Evolutionary conservation across 1,140 invertebrate species (phyloP).

Genomic region (Microplitis mediator): DNA sequence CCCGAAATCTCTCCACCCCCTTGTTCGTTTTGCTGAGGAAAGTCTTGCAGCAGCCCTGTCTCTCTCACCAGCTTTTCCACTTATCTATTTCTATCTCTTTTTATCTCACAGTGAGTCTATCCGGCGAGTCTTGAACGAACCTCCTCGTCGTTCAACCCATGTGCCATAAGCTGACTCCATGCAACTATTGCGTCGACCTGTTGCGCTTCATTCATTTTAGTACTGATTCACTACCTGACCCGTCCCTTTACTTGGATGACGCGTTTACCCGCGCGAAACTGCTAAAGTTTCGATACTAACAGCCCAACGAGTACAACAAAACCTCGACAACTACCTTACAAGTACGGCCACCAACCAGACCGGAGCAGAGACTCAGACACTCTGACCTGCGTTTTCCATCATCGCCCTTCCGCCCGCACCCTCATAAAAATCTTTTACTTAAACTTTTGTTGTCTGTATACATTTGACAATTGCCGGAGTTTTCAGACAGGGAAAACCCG

Average conservation of each 20-base stretch:
- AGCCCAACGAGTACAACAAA: not conserved
- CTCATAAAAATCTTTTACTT: too few relatives aligned
- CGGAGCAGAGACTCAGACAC: too few relatives aligned
- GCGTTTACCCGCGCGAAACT: constrained; percentile 31
- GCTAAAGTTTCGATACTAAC: constrained; percentile 32
- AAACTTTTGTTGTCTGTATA: too few relatives aligned
- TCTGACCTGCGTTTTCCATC: too few relatives aligned
- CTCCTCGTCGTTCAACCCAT: constrained; percentile 8
- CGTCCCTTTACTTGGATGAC: constrained; percentile 36
- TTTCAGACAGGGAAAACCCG: too few relatives aligned
- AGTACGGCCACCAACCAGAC: not conserved
- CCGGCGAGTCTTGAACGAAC: constrained; percentile 19
- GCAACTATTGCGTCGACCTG: constrained; percentile 48
- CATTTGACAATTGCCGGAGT: too few relatives aligned
- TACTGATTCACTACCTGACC: constrained; percentile 50
- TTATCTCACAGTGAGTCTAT: constrained; percentile 5
- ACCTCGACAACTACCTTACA: too few relatives aligned
- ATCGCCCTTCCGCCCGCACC: too few relatives aligned
- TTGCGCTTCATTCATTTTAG: constrained; percentile 54
- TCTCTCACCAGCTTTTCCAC: not conserved
- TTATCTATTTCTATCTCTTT: not conserved
- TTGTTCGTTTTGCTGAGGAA: not conserved
- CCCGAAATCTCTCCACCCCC: constrained; percentile 25
- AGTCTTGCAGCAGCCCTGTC: constrained; percentile 10
- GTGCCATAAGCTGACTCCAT: constrained; percentile 41